Conservation (phyloP, 2,888 invertebrate genomes). For the Drosophila melanosoma region DNA sequence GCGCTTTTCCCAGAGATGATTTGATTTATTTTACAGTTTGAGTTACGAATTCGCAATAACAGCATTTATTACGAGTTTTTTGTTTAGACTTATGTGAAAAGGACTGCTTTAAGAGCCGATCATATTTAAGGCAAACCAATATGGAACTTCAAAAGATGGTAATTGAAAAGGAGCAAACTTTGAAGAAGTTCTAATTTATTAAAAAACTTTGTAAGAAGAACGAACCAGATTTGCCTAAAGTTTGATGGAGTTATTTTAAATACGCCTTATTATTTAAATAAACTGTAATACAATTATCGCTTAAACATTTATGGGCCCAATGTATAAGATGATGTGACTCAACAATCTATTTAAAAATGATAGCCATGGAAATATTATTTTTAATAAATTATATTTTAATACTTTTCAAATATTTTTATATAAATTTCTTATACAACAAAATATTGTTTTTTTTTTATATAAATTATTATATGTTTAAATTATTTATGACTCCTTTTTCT, state of each 20-base stretch:
- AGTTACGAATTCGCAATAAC: constrained; percentile 46
- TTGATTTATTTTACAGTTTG: constrained; percentile 67
- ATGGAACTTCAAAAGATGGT: neutral
- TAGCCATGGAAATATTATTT: neutral
- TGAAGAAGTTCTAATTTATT: neutral
- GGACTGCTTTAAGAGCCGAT: neutral
- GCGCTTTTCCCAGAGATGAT: constrained; percentile 57
- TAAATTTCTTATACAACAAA: neutral
- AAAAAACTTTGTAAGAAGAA: neutral
- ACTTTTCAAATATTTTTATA: too few species aligned
- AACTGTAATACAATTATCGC: too few species aligned
- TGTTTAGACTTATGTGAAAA: neutral
- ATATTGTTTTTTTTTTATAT: fast-evolving
- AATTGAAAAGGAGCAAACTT: neutral
- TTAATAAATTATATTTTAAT: too few species aligned
- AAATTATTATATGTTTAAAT: neutral
- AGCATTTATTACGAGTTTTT: constrained; percentile 11
- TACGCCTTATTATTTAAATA: neutral
- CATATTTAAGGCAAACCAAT: neutral
- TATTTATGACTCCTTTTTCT: neutral
- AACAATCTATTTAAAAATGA: neutral
- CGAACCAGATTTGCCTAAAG: neutral
- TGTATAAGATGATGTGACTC: neutral
- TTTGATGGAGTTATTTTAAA: neutral
- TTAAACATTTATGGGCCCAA: neutral